Base-by-base conservation (phyloP, 2,888 invertebrate species). In the Orchesellides sinensis region DNA sequence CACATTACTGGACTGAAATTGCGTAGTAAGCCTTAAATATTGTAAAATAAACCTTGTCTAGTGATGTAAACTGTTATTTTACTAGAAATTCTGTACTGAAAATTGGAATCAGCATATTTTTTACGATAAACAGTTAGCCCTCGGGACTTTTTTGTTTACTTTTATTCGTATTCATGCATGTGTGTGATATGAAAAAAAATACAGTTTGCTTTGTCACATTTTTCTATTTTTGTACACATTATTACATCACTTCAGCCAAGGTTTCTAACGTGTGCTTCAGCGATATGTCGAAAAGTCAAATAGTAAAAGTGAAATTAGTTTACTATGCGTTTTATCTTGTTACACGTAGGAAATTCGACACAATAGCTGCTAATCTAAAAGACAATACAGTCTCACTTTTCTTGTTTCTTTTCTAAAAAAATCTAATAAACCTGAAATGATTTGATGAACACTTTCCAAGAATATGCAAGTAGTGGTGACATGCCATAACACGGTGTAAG, bases 21-120 rank as follows among this genome's bases (percentile, higher is more conserved):
- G n/a, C n/a, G n/a, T n/a, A n/a, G n/a, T n/a, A n/a, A n/a, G n/a
- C n/a, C n/a, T n/a, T n/a, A n/a, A n/a, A n/a, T n/a, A n/a, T n/a
- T n/a, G n/a, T n/a, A n/a, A n/a, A n/a, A n/a, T n/a, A n/a, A n/a
- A n/a, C n/a, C n/a, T n/a, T n/a, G n/a, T n/a, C n/a, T n/a, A n/a
- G n/a, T n/a, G n/a, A n/a, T n/a, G n/a, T n/a, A n/a, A n/a, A n/a
- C n/a, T n/a, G n/a, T n/a, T n/a, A n/a, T n/a, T n/a, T n/a, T n/a
- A n/a, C n/a, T n/a, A n/a, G n/a, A n/a, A n/a, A n/a, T n/a, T n/a
- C n/a, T n/a, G n/a, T n/a, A n/a, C n/a, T n/a, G n/a, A n/a, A n/a
- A n/a, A n/a, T n/a, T 61, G 35, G 23, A 61, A 61, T 61, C 61
- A 61, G 61, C 61, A 61, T 61, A 59, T 59, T 17, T 61, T 61